phyloP scores from a whole-genome alignment of 2,113 vertebrate species.

The Astur gentilis region DNA sequence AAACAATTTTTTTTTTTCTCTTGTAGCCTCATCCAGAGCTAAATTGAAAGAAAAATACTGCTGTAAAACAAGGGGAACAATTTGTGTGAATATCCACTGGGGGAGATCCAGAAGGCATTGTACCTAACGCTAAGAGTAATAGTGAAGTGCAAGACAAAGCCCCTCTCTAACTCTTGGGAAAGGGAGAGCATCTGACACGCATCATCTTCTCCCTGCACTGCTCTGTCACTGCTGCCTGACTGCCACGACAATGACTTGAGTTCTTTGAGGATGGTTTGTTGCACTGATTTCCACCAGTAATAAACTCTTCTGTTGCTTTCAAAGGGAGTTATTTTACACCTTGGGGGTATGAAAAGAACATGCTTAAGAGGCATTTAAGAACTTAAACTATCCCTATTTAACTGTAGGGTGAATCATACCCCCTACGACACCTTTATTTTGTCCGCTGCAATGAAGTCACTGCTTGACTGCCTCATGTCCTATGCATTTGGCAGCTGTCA shows the following conservation, averaged over 20 bases:
- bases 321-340: not conserved
- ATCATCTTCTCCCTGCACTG: not conserved
- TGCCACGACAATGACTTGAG: accelerated
- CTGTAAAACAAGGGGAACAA: not conserved
- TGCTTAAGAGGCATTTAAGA: not conserved
- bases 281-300: not conserved
- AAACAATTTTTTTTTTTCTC: not conserved
- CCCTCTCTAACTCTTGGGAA: not conserved
- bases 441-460: not conserved
- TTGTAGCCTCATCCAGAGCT: not conserved
- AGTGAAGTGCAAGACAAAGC: not conserved
- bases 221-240: not conserved
- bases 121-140: not conserved
- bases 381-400: not conserved
- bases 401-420: not conserved
- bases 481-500: conserved; percentile 28
- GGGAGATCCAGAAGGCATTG: not conserved
- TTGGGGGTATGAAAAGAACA: not conserved
- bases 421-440: not conserved
- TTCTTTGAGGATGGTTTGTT: not conserved
- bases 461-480: not conserved
- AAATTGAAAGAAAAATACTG: not conserved
- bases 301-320: not conserved
- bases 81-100: not conserved
- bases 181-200: not conserved